Base-by-base conservation (phyloP, 2,797 vertebrate genomes). In the Ibycter americanus region DNA sequence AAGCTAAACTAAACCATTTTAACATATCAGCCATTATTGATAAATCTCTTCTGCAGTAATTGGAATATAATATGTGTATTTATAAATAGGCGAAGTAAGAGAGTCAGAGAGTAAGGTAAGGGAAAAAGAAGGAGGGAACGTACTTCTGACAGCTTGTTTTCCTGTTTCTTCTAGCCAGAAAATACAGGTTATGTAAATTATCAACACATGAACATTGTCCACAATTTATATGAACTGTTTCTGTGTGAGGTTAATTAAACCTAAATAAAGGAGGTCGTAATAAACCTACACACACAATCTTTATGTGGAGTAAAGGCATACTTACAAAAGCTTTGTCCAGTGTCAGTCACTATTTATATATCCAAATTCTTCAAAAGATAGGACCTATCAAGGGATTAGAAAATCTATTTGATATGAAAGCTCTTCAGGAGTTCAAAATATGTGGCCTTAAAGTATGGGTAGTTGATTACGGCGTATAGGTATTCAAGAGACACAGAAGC, bases 1-100 rank as follows among this genome's bases (percentile, higher is more conserved):
- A 71, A 87, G 10, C 12, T 18, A 65, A 18, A 66, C 9, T 26
- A 44, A 73, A 74, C 49, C 1, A 36, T 67, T 73, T 80, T 54
- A 54, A 46, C 0, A 0, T n/a, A 59, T 71, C 27, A 31, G 6
- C 12, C 20, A 58, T 21, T 78, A 56, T 6, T 26, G 6, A 51
- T 46, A 67, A 31, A 56, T 54, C 11, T 83, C 40, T 78, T 83
- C 31, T 66, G 21, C 29, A 59, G 18, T 52, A 71, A n/a, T 31
- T 70, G 12, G n/a, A 51, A 51, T 32, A 16, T 31, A 38, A 38
- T 63, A 54, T 17, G 4, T 2, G 1, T 27, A 40, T 63, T 42
- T 59, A 67, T 56, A 65, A 83, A 47, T 1, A 51, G 15, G 4
- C 31, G 23, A 83, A 83, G 1, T 27, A 29, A 83, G 13, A 8